Evolutionary conservation across 2,113 vertebrate species (phyloP), one percentile per base, ranked within the genome.

Genomic region (Cyanoderma ruficeps): DNA sequence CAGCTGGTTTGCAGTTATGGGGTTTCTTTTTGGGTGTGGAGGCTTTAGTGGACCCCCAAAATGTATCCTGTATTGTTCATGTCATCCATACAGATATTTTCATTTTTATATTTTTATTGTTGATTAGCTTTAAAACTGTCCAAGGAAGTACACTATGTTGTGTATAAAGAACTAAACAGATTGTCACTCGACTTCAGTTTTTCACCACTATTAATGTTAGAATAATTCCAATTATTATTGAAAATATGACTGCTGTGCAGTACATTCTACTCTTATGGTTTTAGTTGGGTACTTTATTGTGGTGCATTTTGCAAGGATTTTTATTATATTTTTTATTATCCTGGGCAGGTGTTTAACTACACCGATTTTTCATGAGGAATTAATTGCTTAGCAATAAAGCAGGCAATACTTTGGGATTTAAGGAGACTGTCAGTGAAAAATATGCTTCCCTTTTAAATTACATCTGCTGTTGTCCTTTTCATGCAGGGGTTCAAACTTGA

Each of bases 401-500:
- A 64, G 37, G 28, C 60, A 67, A 76, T 13, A 60, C 53, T 63
- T 69, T 35, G 67, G 78, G 52, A 84, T 86, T 71, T 94, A 35
- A 65, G 25, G 19, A 78, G 25, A 37, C 35, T 70, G 37, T 74
- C 35, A 35, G 44, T 79, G 69, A 90, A 89, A 92, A 91, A 78
- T 67, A 24, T 27, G 11, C 12, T 75, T 74, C 52, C 65, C 63
- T 79, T 84, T 63, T 88, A 50, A 94, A 76, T 95, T 70, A 84
- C 64, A 90, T 92, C 82, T 89, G 60, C 80, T 95, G 37, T 52
- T 91, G 50, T 94, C 69, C 68, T 97, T 97, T 68, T 52, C 97
- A 63, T 84, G 33, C 98, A 99, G 99, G 99, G 98, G 74, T 99
- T 99, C 95, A 99, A 99, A 96, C 96, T 99, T 94, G 99, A 99